Evolutionary conservation across 2,888 invertebrate species (phyloP), one percentile per base, ranked within the genome.

Genomic region (Andrena praecox): DNA sequence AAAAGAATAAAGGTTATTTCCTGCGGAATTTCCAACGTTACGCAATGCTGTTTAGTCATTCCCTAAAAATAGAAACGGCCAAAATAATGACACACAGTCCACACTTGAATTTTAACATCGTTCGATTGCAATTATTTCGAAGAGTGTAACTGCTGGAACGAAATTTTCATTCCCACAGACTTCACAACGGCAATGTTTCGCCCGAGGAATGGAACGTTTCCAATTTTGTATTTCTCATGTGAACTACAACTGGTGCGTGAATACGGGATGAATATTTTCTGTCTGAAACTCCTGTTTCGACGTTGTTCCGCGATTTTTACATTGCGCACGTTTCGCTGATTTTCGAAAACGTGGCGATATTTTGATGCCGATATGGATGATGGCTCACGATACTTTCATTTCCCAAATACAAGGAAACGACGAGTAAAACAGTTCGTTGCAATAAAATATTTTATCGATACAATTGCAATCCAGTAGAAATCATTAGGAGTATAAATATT

Each of bases 241-340:
- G 42, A 63, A 27, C 2, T 27, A 12, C 6, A 63, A 4, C 42
- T 63, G 20, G 24, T 35, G 12, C 24, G 42, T 42, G 27, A 63
- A 42, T 63, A 63, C 16, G 42, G 27, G 27, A 42, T 63, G 42
- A 63, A 63, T 63, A 63, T 42, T 42, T 42, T 20, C 42, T 20
- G 42, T 63, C 42, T 24, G 29, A 63, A 63, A 63, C 10, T 27
- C 16, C 27, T 12, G 6, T 2, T 63, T 27, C 63, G 63, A 24
- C 20, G 12, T 42, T 63, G 5, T 27, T 24, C 4, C 35, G 8
- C 8, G 20, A 62, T 35, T 62, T 62, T 62, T 20, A 20, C 27
- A 24, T 24, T 12, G 12, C 42, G 35, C 42, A 63, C 24, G 10
- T 42, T 20, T 24, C 63, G 24, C 24, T 24, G 42, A 63, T 42